Evolutionary conservation across 2,797 vertebrate genomes (phyloP).

Genomic region (Helostoma temminkii): DNA sequence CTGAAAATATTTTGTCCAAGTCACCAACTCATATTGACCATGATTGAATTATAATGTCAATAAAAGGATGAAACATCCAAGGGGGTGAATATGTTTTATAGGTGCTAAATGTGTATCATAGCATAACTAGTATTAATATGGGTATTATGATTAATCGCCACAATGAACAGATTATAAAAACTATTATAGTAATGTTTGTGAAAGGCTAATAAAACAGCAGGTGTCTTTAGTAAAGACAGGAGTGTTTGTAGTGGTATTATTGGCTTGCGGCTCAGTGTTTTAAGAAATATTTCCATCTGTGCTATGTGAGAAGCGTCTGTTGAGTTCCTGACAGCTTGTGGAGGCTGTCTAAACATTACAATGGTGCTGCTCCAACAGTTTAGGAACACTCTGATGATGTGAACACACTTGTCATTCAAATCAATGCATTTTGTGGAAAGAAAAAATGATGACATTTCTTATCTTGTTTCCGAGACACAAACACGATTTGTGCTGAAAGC

Average conservation of each 20-base stretch:
- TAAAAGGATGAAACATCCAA: too few relatives aligned
- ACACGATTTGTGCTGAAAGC: slow-evolving; percentile 2
- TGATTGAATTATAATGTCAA: too few relatives aligned
- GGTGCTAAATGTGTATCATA: too few relatives aligned
- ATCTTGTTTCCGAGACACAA: slow-evolving; percentile 16
- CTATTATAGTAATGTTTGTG: neutral
- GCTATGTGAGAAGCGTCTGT: slow-evolving; percentile 46
- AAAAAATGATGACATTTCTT: too few relatives aligned
- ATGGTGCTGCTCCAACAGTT: slow-evolving; percentile 24
- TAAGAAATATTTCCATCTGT: slow-evolving; percentile 53
- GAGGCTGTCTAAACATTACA: slow-evolving; percentile 33
- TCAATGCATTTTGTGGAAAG: neutral
- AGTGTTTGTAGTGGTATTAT: slow-evolving; percentile 30
- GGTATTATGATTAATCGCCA: neutral
- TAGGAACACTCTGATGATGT: slow-evolving; percentile 22
- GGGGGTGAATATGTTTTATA: too few relatives aligned
- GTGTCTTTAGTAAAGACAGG: slow-evolving; percentile 17
- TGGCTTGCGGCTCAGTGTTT: slow-evolving; percentile 21
- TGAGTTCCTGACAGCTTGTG: slow-evolving; percentile 44
- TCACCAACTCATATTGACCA: too few relatives aligned
- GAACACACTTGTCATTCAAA: slow-evolving; percentile 21
- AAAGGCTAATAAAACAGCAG: slow-evolving; percentile 11
- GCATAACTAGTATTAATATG: neutral
- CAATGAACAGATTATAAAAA: neutral
- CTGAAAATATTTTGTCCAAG: too few relatives aligned